Evolutionary conservation across 2,888 invertebrate species (phyloP), one percentile per base, ranked within the genome.

Genomic region (Smittia aterrima): DNA sequence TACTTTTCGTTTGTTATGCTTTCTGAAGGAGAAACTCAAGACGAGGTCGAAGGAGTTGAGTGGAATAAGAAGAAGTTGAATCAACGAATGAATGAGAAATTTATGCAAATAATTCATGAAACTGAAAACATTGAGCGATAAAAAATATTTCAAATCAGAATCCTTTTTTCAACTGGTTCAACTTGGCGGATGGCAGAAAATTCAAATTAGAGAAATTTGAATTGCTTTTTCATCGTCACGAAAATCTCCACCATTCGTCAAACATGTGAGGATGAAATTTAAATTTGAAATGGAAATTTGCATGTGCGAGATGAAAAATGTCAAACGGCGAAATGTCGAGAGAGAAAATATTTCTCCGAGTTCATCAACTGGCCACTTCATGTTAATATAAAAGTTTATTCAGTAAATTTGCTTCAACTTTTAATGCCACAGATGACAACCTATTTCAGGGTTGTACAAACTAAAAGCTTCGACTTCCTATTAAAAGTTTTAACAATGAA

Each of bases 81-180:
- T n/a, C n/a, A n/a, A 47, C 13, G 6, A 22, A 58, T 58, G 18
- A 20, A 58, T 58, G 58, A 58, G 58, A 58, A 58, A 58, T 58
- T 58, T 58, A 58, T 58, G 58, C 58, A 18, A 58, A 47, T 47
- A 47, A 58, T 18, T 58, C 18, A 58, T 58, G 58, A 20, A 20
- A 22, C 58, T 22, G 58, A 58, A 58, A 22, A 58, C 20, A 58
- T 47, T 3, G 18, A 18, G 11, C 16, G 16, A 58, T 9, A 9
- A 22, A 22, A 58, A 58, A 18, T 58, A 4, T 20, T 11, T 6
- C 47, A n/a, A 7, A n/a, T 11, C n/a, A n/a, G 16, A 47, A 47
- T 47, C 47, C 47, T 47, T 47, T 38, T 38, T 47, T 32, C 32
- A 9, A 32, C 32, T 32, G 4, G 32, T 9, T 32, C 32, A 3